These are phyloP conservation scores for Elaeidobius kamerunicus DNA, from an alignment of 2,888 invertebrate genomes.

Conservation along the genomic window DNA sequence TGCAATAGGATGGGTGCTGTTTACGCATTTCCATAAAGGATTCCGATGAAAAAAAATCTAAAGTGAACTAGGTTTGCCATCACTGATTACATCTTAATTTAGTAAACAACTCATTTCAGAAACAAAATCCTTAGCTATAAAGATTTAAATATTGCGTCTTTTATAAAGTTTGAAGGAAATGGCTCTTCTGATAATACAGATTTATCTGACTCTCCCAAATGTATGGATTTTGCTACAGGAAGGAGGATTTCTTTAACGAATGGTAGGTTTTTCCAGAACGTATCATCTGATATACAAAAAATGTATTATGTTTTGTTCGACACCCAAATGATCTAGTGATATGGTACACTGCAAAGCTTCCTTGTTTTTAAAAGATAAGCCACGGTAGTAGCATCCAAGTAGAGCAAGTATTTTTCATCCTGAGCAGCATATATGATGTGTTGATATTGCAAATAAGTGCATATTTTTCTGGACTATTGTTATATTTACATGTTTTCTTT, in stretches of 20 bases:
- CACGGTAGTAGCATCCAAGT: background rate
- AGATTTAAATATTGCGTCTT: background rate
- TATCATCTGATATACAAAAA: no score
- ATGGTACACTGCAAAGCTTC: background rate
- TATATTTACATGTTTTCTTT: background rate
- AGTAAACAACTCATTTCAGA: no score
- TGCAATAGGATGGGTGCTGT: conserved; percentile 3
- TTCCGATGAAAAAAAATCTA: no score
- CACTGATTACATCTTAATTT: no score
- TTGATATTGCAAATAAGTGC: background rate
- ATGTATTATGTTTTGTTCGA: background rate
- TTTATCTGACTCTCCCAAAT: background rate
- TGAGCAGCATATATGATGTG: background rate
- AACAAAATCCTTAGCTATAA: no score
- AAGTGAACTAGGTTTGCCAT: no score
- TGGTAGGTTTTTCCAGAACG: background rate
- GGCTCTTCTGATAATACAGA: conserved; percentile 2
- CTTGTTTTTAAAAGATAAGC: background rate
- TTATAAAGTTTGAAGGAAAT: background rate
- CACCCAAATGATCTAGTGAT: background rate
- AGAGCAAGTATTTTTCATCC: background rate
- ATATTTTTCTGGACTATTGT: background rate
- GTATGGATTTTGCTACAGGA: background rate
- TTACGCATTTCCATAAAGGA: background rate
- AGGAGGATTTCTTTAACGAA: background rate